Percentiles rank a stretch among this genome's conserved stretches.
These are phyloP conservation scores for Cebidichthys violaceus DNA, from an alignment of 2,113 vertebrate species.

Conservation along the genomic window DNA sequence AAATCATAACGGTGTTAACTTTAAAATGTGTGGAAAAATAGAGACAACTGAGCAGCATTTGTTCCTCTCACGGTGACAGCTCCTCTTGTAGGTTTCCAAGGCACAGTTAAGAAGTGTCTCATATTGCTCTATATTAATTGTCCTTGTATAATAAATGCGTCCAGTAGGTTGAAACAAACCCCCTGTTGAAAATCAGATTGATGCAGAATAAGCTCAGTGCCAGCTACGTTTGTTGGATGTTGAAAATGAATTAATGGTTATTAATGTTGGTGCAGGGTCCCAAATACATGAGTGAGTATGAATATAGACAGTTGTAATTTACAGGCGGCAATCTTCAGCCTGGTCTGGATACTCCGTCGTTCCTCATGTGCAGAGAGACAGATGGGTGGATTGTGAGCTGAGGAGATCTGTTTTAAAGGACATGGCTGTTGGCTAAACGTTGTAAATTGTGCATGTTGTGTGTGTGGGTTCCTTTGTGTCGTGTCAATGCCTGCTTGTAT, in stretches of 20 bases:
- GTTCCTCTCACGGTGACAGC: no score
- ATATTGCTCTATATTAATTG: neutral
- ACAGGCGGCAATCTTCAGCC: neutral
- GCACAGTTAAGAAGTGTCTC: neutral
- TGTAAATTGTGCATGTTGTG: neutral
- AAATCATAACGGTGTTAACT: no score
- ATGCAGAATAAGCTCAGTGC: neutral
- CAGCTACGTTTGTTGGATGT: neutral
- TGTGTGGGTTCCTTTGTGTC: conserved; percentile 1
- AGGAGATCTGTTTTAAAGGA: conserved; percentile 41
- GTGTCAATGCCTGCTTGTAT: neutral
- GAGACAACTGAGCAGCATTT: no score
- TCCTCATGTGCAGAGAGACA: conserved; percentile 13
- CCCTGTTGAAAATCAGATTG: neutral
- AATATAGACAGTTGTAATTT: neutral
- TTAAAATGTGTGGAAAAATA: no score
- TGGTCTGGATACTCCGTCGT: neutral
- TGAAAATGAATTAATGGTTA: neutral
- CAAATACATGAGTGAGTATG: neutral
- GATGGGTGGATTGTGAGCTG: conserved; percentile 18
- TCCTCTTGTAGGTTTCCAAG: neutral
- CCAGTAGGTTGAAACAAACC: conserved; percentile 1
- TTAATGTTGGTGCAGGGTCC: neutral
- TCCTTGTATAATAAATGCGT: neutral
- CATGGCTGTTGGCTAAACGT: conserved; percentile 31